Conservation (phyloP, 2,797 vertebrate species). For the Halcyon smyrnensis region DNA sequence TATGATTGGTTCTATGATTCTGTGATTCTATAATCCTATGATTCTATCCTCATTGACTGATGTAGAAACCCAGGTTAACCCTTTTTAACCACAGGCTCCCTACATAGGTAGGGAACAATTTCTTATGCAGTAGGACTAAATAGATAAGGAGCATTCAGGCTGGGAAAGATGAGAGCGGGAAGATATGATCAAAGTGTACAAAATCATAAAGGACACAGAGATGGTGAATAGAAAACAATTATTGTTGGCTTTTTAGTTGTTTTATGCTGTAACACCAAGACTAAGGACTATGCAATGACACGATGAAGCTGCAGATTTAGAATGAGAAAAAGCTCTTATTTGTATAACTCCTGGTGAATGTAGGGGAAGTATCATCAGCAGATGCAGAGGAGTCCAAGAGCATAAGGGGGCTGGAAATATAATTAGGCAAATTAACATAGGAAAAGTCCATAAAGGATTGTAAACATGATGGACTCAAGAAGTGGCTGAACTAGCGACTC, state of each 20-base stretch:
- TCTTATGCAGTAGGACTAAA: neutral
- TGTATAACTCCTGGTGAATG: neutral
- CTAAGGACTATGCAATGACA: neutral
- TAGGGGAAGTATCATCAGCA: neutral
- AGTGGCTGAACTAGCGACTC: rapidly evolving
- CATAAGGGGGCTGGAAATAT: neutral
- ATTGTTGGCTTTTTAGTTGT: neutral
- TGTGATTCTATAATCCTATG: neutral
- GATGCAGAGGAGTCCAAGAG: neutral
- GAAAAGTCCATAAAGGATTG: neutral
- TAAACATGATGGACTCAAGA: neutral
- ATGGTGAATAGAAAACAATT: neutral
- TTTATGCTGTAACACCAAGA: neutral
- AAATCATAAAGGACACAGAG: neutral
- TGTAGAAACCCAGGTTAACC: neutral
- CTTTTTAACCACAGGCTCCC: neutral
- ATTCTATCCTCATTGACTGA: neutral
- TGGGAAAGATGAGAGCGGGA: neutral
- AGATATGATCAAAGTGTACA: neutral
- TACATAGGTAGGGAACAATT: neutral
- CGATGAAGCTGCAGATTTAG: neutral
- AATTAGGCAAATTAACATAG: neutral
- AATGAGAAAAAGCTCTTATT: neutral
- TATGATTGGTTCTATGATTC: too few species aligned
- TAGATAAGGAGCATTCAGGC: neutral